Evolutionary conservation across 2,113 vertebrate species (phyloP).

Genomic region (Empidonax alnorum): DNA sequence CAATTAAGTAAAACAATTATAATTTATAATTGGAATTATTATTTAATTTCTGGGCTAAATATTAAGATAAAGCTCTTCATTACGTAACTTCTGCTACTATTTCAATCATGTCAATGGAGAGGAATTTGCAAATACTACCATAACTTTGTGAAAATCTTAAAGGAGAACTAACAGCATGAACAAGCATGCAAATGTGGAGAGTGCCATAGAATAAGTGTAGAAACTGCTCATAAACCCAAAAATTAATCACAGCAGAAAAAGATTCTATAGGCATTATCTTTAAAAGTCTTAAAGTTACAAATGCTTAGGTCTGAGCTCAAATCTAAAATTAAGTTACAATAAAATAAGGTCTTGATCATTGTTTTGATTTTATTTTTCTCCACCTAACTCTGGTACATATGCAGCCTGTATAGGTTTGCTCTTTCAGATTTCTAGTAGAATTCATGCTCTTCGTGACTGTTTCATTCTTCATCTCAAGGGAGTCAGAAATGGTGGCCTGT

Average conservation of each 20-base stretch:
- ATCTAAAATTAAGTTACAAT: neutral
- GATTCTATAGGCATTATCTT: neutral
- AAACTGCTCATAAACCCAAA: neutral
- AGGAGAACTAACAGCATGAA: neutral
- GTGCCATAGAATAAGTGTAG: neutral
- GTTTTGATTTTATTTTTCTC: neutral
- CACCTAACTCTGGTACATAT: neutral
- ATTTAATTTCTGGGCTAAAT: neutral
- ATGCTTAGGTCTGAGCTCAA: neutral
- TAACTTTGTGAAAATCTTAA: neutral
- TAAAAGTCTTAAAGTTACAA: neutral
- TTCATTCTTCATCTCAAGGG: neutral
- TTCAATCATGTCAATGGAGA: neutral
- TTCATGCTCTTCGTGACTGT: neutral
- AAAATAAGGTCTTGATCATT: neutral
- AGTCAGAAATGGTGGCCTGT: neutral
- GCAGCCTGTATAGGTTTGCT: neutral
- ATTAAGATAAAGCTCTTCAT: neutral
- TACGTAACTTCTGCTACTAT: neutral
- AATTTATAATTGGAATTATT: neutral
- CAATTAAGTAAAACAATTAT: conserved; percentile 9
- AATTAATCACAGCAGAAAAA: neutral
- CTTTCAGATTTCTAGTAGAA: neutral
- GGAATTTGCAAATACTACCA: neutral
- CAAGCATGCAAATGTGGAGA: neutral